These are phyloP conservation scores for Smithornis capensis DNA, from an alignment of 2,113 vertebrate genomes.

Conservation along the genomic window DNA sequence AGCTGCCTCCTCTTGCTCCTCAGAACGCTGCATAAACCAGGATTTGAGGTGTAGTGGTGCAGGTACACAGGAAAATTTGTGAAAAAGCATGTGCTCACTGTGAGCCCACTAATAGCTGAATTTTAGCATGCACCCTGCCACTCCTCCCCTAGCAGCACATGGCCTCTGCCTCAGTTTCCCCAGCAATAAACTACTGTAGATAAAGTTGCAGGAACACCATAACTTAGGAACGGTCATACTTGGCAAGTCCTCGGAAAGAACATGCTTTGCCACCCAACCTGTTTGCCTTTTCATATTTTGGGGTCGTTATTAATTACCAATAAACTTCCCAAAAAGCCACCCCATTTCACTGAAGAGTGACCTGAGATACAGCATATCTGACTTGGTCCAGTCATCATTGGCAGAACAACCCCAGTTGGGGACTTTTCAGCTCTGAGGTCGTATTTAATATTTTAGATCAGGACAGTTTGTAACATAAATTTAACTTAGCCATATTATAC, in stretches of 20 bases:
- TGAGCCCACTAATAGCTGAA: not conserved
- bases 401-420: not conserved
- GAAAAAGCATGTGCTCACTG: not conserved
- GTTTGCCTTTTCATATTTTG: not conserved
- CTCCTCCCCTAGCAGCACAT: not conserved
- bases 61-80: not conserved
- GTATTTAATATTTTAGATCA: not conserved
- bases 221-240: not conserved
- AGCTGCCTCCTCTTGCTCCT: fast-evolving
- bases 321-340: not conserved
- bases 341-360: not conserved
- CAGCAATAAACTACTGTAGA: not conserved
- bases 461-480: not conserved
- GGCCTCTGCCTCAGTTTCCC: constrained; percentile 6
- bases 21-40: not conserved
- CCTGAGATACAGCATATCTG: not conserved
- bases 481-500: not conserved
- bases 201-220: not conserved
- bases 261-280: not conserved
- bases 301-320: not conserved
- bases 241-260: not conserved
- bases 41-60: no score
- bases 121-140: not conserved
- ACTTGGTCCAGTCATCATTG: not conserved
- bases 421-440: not conserved